These are phyloP conservation scores for Cotesia vestalis DNA, from an alignment of 1,140 invertebrate genomes.

Conservation along the genomic window DNA sequence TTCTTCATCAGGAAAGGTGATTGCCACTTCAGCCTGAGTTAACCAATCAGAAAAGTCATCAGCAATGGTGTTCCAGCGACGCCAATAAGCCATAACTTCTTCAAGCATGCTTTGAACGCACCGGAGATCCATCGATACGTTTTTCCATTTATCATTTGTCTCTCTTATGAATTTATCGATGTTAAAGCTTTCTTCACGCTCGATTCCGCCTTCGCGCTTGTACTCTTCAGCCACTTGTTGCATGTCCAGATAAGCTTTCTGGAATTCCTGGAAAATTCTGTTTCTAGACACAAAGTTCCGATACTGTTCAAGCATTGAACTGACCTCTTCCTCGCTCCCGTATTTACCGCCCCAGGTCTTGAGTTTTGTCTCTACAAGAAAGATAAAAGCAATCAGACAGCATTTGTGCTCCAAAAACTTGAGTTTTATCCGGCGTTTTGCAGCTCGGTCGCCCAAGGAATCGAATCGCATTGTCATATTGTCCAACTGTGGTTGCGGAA, in stretches of 20 bases:
- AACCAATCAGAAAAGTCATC: constrained; percentile 85
- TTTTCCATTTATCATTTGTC: constrained; percentile 87
- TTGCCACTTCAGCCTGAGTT: constrained; percentile 78
- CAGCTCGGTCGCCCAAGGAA: constrained; percentile 75
- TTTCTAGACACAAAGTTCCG: constrained; percentile 90
- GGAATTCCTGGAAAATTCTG: constrained; percentile 93
- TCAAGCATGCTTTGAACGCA: constrained; percentile 89
- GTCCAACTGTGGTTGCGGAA: constrained; percentile 81
- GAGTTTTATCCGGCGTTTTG: constrained; percentile 80
- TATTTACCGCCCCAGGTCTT: constrained; percentile 90
- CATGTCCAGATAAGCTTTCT: constrained; percentile 90
- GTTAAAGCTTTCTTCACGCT: constrained; percentile 76
- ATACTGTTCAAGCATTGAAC: constrained; percentile 87
- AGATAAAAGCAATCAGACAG: constrained; percentile 89
- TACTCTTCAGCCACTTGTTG: constrained; percentile 91
- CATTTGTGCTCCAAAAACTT: constrained; percentile 93
- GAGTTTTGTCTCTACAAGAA: constrained; percentile 88
- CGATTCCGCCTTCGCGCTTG: constrained; percentile 84
- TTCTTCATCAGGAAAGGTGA: constrained; percentile 82
- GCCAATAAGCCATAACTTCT: constrained; percentile 89
- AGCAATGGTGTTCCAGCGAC: constrained; percentile 78
- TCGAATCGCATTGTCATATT: constrained; percentile 81
- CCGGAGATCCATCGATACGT: constrained; percentile 87
- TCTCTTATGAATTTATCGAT: constrained; percentile 88
- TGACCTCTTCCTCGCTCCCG: constrained; percentile 82